phyloP scores from a whole-genome alignment of 2,797 vertebrate genomes.

The Catharus ustulatus region DNA sequence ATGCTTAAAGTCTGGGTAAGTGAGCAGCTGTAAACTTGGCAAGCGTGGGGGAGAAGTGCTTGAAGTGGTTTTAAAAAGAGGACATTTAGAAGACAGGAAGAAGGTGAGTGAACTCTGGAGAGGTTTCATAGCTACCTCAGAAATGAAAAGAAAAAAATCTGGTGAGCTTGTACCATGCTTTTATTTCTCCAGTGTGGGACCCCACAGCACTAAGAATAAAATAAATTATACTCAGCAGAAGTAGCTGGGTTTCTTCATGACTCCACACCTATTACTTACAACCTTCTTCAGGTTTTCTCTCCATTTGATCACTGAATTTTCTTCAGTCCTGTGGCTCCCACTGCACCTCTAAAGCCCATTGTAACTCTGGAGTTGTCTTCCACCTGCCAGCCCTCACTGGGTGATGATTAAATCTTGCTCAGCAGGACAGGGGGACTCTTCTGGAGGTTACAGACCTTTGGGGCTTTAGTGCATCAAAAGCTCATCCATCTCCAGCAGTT shows the following conservation, averaged over 20 bases:
- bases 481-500: background rate
- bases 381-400: background rate
- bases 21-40: background rate
- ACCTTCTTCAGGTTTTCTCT: background rate
- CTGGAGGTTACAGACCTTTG: background rate
- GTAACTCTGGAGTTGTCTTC: background rate
- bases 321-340: background rate
- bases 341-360: background rate
- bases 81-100: background rate
- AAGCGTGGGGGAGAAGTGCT: background rate
- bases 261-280: background rate
- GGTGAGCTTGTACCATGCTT: background rate
- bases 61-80: background rate
- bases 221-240: background rate
- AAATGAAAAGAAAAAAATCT: background rate
- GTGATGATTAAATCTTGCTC: background rate
- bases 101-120: background rate
- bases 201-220: background rate
- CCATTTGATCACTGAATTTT: background rate
- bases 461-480: background rate
- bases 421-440: background rate
- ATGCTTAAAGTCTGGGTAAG: background rate
- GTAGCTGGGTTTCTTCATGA: background rate
- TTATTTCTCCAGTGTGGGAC: background rate
- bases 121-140: background rate